Evolutionary conservation across 2,113 vertebrate species (phyloP).

Genomic region (Dromiciops gliroides): DNA sequence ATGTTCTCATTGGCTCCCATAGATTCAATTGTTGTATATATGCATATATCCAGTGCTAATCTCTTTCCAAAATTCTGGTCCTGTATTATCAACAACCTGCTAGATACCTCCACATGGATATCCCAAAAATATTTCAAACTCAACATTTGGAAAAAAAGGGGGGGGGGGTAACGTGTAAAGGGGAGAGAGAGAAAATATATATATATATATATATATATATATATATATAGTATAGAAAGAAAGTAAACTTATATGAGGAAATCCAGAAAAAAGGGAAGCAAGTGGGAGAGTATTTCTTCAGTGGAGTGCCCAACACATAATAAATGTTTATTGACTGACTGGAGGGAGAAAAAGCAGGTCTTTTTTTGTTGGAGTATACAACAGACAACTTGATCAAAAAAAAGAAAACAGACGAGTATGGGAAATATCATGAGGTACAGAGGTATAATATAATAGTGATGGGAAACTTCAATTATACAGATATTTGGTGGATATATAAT

Average conservation of each 20-base stretch:
- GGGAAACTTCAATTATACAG: not conserved
- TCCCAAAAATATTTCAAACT: not conserved
- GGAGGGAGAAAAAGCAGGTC: not conserved
- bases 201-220: too few relatives aligned
- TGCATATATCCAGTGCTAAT: too few relatives aligned
- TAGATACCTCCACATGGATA: not conserved
- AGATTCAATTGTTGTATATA: not conserved
- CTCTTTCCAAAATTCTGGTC: too few relatives aligned
- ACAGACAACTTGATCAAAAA: not conserved
- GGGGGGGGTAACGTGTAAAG: not conserved
- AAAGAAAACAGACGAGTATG: not conserved
- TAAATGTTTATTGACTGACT: not conserved
- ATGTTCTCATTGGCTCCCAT: not conserved
- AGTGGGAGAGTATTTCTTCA: not conserved
- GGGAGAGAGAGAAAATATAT: not conserved
- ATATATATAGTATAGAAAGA: too few relatives aligned
- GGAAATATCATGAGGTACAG: not conserved
- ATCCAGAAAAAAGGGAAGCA: not conserved
- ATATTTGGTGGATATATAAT: not conserved
- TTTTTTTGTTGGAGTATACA: not conserved
- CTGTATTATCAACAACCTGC: not conserved
- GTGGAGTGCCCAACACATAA: not conserved
- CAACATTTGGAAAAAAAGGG: not conserved
- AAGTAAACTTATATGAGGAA: not conserved
- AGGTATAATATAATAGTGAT: not conserved